phyloP scores from a whole-genome alignment of 64 coral and sea anemone species.

The Stichodactyla helianthus region DNA sequence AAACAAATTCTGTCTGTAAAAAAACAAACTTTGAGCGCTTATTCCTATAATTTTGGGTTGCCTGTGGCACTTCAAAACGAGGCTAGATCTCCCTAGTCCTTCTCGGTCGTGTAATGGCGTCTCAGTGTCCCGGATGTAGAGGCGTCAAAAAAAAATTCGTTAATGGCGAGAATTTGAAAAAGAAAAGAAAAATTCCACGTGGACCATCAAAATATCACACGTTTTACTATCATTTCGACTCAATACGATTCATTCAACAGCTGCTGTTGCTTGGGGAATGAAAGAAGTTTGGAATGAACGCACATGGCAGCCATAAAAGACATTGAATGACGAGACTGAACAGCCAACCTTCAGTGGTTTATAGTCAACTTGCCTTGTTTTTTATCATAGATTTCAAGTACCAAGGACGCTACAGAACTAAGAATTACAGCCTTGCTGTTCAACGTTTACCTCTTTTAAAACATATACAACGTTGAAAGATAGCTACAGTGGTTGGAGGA shows the following conservation, averaged over 20 bases:
- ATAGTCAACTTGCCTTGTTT: neutral
- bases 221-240: neutral
- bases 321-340: neutral
- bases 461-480: neutral
- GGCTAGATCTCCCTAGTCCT: neutral
- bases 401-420: neutral
- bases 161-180: neutral
- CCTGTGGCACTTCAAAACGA: neutral
- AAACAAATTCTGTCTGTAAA: no score
- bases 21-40: no score
- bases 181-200: constrained; percentile 5
- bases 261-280: constrained; percentile 4
- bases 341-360: neutral
- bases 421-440: neutral
- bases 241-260: neutral
- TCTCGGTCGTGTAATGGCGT: neutral
- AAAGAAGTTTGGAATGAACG: neutral
- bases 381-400: neutral
- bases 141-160: constrained; percentile 32
- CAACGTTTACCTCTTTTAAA: neutral
- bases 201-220: constrained; percentile 27
- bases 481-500: neutral
- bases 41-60: neutral
- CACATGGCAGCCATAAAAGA: neutral
- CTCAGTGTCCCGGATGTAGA: constrained; percentile 19